Conservation (phyloP, 2,113 vertebrate genomes). For the Eonycteris spelaea region DNA sequence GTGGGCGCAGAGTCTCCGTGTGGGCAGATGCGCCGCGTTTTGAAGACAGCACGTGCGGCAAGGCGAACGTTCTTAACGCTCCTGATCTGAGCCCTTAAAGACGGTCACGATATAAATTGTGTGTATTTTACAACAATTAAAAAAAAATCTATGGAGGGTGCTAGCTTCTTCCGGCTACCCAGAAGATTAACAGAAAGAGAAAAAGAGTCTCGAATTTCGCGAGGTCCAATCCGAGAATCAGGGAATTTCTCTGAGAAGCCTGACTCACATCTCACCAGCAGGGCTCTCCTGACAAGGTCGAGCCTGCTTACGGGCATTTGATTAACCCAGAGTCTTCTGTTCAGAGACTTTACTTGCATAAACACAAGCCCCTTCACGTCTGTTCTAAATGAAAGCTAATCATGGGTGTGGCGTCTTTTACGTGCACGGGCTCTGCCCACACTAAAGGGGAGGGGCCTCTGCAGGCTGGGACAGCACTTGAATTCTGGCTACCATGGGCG, state of each 20-base stretch:
- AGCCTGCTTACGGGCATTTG: background rate
- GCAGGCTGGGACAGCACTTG: rapidly evolving
- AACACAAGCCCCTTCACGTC: background rate
- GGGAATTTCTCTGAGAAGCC: background rate
- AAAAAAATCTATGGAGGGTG: background rate
- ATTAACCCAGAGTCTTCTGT: background rate
- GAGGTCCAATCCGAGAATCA: background rate
- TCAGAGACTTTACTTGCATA: background rate
- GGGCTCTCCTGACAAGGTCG: background rate
- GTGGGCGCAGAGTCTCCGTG: background rate
- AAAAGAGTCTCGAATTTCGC: background rate
- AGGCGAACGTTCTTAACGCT: too few relatives aligned
- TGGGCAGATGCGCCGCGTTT: background rate
- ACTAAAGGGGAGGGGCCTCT: background rate
- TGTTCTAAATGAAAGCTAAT: background rate
- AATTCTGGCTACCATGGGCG: background rate
- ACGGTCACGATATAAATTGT: too few relatives aligned
- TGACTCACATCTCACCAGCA: background rate
- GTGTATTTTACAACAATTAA: background rate
- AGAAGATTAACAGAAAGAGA: background rate
- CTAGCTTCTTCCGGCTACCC: background rate
- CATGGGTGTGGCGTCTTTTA: background rate
- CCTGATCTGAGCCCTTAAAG: too few relatives aligned
- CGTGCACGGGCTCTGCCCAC: too few relatives aligned
- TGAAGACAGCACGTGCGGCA: too few relatives aligned